phyloP scores from a whole-genome alignment of 2,888 invertebrate species.

The Andrena bucephala region DNA sequence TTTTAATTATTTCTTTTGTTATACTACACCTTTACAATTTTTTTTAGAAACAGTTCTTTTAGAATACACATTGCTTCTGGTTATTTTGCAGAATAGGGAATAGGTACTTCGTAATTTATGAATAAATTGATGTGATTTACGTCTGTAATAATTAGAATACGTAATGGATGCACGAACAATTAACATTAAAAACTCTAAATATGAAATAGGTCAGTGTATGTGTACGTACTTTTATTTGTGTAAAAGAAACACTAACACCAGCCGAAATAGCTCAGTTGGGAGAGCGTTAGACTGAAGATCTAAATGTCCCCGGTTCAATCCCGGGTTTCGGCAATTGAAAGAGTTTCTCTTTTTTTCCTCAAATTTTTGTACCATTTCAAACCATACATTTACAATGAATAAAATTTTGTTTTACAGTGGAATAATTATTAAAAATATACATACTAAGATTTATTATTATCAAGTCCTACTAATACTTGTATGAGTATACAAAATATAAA shows the following conservation, averaged over 20 bases:
- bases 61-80: too few species aligned
- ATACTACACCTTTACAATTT: too few species aligned
- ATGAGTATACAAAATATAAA: background rate
- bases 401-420: background rate
- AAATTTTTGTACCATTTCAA: background rate
- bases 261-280: conserved; percentile 76
- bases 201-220: background rate
- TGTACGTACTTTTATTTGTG: background rate
- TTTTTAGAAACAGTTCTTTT: too few species aligned
- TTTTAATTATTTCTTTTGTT: too few species aligned
- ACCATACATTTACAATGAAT: background rate
- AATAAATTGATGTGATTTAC: too few species aligned
- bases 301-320: too few species aligned
- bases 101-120: too few species aligned
- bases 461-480: too few species aligned
- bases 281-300: too few species aligned
- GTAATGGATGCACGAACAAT: background rate
- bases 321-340: conserved; percentile 65
- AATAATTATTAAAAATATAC: background rate
- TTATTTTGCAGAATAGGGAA: too few species aligned
- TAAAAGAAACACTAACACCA: background rate
- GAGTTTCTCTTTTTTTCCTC: conserved; percentile 18
- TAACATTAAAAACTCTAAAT: background rate
- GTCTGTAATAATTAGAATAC: background rate
- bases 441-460: background rate